Conservation (phyloP, 2,797 vertebrate genomes). For the Chloroceryle amazona region DNA sequence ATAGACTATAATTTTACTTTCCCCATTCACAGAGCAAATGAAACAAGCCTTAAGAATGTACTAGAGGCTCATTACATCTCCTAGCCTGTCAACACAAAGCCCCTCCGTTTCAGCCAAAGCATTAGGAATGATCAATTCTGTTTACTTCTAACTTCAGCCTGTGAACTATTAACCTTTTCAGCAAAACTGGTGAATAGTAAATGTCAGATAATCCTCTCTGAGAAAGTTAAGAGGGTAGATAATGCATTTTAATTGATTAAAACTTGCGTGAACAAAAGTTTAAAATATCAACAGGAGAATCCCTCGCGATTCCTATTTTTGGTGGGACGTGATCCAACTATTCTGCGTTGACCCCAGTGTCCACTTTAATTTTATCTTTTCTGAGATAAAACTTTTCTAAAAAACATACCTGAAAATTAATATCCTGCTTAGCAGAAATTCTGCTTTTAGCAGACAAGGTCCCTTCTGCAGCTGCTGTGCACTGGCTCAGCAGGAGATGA, state of each 20-base stretch:
- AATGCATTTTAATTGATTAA: constrained; percentile 80
- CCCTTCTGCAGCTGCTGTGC: not conserved
- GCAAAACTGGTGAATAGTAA: constrained; percentile 82
- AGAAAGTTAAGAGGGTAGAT: constrained; percentile 77
- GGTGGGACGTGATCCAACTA: constrained; percentile 19
- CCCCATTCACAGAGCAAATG: constrained; percentile 87
- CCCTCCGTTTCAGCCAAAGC: constrained; percentile 81
- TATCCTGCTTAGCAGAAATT: not conserved
- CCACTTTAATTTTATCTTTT: constrained; percentile 23
- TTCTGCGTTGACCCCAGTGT: fast-evolving
- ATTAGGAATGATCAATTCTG: constrained; percentile 83
- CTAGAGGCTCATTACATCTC: constrained; percentile 85
- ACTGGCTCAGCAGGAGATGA: not conserved
- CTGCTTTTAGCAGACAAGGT: not conserved
- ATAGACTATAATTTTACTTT: constrained; percentile 88
- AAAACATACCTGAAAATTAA: not conserved
- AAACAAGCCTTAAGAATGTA: constrained; percentile 87
- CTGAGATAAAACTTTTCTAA: not conserved
- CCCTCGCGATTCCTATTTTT: not conserved
- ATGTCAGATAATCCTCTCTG: constrained; percentile 81
- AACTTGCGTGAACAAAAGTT: constrained; percentile 52
- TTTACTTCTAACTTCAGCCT: constrained; percentile 80
- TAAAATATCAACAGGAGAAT: constrained; percentile 54
- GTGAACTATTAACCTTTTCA: constrained; percentile 87
- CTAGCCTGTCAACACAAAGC: constrained; percentile 86